Conservation (phyloP, 2,113 vertebrate species). For the Lagenorhynchus albirostris region DNA sequence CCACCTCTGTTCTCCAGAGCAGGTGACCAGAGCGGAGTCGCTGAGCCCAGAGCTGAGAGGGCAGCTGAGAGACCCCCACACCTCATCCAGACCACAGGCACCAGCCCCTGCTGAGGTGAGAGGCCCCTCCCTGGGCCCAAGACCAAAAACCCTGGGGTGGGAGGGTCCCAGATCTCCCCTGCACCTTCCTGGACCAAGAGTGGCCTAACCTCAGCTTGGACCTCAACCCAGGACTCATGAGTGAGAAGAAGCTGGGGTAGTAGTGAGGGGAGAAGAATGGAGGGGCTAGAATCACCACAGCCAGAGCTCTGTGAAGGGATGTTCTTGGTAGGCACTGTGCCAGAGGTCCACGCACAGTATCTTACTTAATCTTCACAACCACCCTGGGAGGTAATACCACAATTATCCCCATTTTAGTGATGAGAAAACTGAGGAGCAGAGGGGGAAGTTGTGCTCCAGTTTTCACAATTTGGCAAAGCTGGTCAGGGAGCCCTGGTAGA, state of each 20-base stretch:
- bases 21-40: slow-evolving; percentile 32
- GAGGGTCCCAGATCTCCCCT: not conserved
- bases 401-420: not conserved
- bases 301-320: not conserved
- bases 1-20: slow-evolving; percentile 70
- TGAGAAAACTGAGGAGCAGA: not conserved
- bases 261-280: not conserved
- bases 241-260: not conserved
- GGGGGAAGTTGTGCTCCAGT: not conserved
- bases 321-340: not conserved
- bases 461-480: not conserved
- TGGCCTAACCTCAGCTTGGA: not conserved
- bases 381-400: not conserved
- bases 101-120: slow-evolving; percentile 76
- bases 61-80: slow-evolving; percentile 80
- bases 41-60: slow-evolving; percentile 73
- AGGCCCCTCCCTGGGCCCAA: not conserved
- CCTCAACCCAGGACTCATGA: not conserved
- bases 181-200: not conserved
- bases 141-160: not conserved
- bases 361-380: not conserved
- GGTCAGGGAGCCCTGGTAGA: not conserved
- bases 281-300: not conserved
- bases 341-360: not conserved
- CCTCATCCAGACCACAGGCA: slow-evolving; percentile 56